Conservation (phyloP, 2,888 invertebrate species). For the Rhimphoctona megacephalus region DNA sequence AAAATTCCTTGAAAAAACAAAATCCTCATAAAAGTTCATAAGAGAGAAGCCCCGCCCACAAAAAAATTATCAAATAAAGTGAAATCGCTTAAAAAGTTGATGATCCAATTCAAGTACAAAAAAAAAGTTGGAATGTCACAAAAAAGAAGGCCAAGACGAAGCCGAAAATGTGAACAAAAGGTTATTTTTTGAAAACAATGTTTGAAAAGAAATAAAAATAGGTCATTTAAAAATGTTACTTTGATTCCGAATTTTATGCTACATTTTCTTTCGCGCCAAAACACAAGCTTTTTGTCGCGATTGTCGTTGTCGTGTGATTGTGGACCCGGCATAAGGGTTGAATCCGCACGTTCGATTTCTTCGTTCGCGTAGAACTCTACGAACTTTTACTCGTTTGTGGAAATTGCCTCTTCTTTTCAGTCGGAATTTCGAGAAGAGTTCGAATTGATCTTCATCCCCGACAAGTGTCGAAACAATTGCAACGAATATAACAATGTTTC, state of each 20-base stretch:
- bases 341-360: not conserved
- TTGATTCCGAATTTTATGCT: not conserved
- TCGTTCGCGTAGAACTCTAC: not conserved
- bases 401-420: not conserved
- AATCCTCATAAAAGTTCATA: too few species aligned
- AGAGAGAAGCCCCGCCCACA: too few species aligned
- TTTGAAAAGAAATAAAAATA: not conserved
- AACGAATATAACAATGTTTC: conserved; percentile 57
- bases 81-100: too few species aligned
- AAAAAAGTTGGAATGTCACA: not conserved
- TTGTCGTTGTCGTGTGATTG: not conserved
- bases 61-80: too few species aligned
- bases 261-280: not conserved
- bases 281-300: not conserved
- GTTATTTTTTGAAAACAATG: too few species aligned
- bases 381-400: not conserved
- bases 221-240: not conserved
- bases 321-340: not conserved
- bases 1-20: too few species aligned
- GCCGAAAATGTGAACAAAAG: too few species aligned
- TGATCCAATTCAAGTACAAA: too few species aligned
- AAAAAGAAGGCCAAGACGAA: not conserved
- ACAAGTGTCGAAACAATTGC: conserved; percentile 11
- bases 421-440: not conserved
- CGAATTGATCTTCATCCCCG: conserved; percentile 25